Evolutionary conservation across 2,113 vertebrate genomes (phyloP).

Genomic region (Ptilonorhynchus violaceus): DNA sequence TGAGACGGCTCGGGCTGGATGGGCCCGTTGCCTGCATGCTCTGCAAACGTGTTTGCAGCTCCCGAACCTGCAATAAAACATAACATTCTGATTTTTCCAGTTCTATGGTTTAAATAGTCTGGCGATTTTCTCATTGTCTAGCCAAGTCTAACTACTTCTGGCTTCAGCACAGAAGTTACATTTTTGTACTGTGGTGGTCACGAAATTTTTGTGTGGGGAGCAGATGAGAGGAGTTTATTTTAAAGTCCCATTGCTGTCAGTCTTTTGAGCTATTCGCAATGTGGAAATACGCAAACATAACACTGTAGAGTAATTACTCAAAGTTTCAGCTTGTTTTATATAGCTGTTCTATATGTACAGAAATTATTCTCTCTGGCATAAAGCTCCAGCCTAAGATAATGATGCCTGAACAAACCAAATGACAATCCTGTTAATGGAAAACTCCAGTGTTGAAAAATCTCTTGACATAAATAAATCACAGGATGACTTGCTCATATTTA

Average conservation of each 20-base stretch:
- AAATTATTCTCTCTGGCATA: neutral
- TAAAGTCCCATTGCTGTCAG: neutral
- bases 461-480: neutral
- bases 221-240: neutral
- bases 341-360: neutral
- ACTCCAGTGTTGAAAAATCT: neutral
- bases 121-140: neutral
- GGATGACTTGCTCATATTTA: constrained; percentile 13
- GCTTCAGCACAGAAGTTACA: neutral
- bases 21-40: constrained; percentile 79
- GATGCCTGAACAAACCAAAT: neutral
- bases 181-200: neutral
- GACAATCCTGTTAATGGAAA: neutral
- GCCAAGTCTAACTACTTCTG: neutral
- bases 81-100: neutral
- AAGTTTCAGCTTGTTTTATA: neutral
- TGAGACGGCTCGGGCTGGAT: constrained; percentile 80
- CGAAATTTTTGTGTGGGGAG: accelerated
- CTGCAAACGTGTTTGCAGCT: constrained; percentile 85
- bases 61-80: constrained; percentile 78
- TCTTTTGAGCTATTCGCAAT: neutral
- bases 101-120: neutral
- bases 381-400: neutral
- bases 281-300: neutral
- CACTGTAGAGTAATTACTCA: neutral